phyloP scores from a whole-genome alignment of 2,888 invertebrate species.

The Tillus elongatus region DNA sequence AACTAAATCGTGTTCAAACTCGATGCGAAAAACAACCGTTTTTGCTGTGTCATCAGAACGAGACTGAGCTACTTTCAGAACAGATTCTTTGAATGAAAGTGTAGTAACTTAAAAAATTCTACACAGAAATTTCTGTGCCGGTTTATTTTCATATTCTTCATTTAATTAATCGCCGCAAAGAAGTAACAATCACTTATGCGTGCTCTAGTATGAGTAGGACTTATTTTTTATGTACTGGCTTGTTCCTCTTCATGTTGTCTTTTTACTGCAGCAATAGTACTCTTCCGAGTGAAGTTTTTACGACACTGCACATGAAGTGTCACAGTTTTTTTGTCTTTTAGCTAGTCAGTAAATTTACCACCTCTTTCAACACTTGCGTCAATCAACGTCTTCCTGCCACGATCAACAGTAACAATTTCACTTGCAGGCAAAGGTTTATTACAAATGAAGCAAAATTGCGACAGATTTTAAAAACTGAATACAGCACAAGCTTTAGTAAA shows the following conservation, averaged over 20 bases:
- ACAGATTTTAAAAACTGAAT: conserved; percentile 14
- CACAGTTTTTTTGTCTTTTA: conserved; percentile 18
- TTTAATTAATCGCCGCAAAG: conserved; percentile 34
- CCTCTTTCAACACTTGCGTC: conserved; percentile 23
- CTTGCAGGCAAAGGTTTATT: conserved; percentile 26
- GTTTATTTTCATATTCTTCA: conserved; percentile 31
- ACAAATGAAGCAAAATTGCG: conserved; percentile 27
- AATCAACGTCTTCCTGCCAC: conserved; percentile 20
- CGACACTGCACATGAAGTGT: conserved; percentile 24
- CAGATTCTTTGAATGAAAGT: conserved; percentile 22
- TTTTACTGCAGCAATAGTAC: conserved; percentile 24
- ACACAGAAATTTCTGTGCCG: conserved; percentile 22
- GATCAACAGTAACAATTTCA: conserved; percentile 27
- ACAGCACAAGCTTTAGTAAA: conserved; percentile 6
- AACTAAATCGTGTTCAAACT: conserved; percentile 27
- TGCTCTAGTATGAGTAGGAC: too few relatives aligned
- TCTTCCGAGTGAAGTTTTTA: conserved; percentile 26
- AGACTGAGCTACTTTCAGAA: conserved; percentile 22
- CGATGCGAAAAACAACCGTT: conserved; percentile 26
- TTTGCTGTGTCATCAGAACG: conserved; percentile 25
- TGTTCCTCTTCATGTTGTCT: conserved; percentile 26
- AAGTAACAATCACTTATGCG: too few relatives aligned
- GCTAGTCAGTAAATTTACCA: conserved; percentile 24
- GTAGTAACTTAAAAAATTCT: conserved; percentile 25
- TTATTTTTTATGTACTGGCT: too few relatives aligned